phyloP scores from a whole-genome alignment of 2,797 vertebrate genomes.

The Menidia menidia region DNA sequence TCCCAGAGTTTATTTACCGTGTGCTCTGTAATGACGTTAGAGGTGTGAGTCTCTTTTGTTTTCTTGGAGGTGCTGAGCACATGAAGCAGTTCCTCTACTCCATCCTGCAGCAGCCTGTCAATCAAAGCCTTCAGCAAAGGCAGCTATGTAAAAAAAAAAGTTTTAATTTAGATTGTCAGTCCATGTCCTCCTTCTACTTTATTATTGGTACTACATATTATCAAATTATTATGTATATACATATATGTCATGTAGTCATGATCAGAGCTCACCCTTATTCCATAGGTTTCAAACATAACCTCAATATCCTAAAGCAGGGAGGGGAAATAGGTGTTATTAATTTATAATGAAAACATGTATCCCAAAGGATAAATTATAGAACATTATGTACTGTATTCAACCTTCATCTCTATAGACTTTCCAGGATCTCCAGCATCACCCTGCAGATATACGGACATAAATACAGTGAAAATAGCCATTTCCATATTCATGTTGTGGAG shows the following conservation, averaged over 20 bases:
- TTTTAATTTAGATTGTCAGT: constrained; percentile 27
- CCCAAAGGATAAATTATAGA: constrained; percentile 7
- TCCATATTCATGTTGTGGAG: constrained; percentile 27
- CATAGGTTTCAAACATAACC: constrained; percentile 87
- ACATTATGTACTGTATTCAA: constrained; percentile 65
- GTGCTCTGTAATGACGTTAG: constrained; percentile 71
- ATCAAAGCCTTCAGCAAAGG: constrained; percentile 88
- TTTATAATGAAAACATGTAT: constrained; percentile 16
- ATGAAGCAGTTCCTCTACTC: constrained; percentile 82
- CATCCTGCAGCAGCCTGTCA: constrained; percentile 83
- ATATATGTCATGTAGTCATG: not conserved
- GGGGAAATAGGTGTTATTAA: constrained; percentile 23
- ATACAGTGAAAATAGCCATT: constrained; percentile 23
- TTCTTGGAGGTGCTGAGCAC: constrained; percentile 71
- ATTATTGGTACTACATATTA: too few relatives aligned
- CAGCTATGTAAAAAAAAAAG: constrained; percentile 76
- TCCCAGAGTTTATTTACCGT: constrained; percentile 60
- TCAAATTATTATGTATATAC: constrained; percentile 16
- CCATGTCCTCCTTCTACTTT: not conserved
- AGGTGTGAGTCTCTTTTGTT: constrained; percentile 65
- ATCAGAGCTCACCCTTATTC: constrained; percentile 85
- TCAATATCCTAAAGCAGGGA: constrained; percentile 85
- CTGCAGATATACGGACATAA: constrained; percentile 67
- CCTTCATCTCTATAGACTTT: constrained; percentile 86
- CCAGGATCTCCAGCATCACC: constrained; percentile 81